Evolutionary conservation across 2,888 invertebrate species (phyloP), one percentile per base, ranked within the genome.

Genomic region (Rambutsinella grinnellia): DNA sequence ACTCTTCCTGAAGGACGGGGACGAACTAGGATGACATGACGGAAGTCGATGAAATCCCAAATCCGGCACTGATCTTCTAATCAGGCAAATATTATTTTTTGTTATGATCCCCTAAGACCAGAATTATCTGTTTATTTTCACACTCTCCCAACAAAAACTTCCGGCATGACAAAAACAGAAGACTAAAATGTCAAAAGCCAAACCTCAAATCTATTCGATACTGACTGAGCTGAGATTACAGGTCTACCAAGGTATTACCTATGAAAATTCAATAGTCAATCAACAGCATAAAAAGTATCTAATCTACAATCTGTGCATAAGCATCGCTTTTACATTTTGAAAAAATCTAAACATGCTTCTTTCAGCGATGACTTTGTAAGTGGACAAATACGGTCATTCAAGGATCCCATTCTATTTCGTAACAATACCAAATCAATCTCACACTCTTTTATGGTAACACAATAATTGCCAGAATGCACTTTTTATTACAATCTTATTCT

Each of bases 381-480:
- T 13, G 36, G 56, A 56, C 56, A 56, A 23, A 56, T 56, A 56
- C 56, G 56, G 56, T 21, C 56, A 56, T 2, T 26, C 56, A 56
- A 56, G 56, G 56, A 21, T 21, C 56, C 26, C 17, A 15, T 24
- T 56, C 21, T 13, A 15, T 56, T 56, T 56, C 56, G 26, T 56
- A 56, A 56, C 56, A 56, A 56, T 24, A 56, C 56, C 56, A 56
- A 56, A 36, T 36, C 36, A 36, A 36, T 36, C 36, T 36, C 36
- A 36, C 36, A 36, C 36, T 53, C 53, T 21, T 53, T 21, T 36
- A 36, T 36, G 36, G 36, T 13, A 36, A 5, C 36, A 36, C 36
- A 5, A 36, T 36, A 36, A 36, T 36, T 36, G 36, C 13, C 26
- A n/a, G 10, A 56, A 2, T 56, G 56, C 56, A 56, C 13, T 56